These are phyloP conservation scores for Agrochola lota DNA, from an alignment of 2,888 invertebrate species.

Conservation along the genomic window DNA sequence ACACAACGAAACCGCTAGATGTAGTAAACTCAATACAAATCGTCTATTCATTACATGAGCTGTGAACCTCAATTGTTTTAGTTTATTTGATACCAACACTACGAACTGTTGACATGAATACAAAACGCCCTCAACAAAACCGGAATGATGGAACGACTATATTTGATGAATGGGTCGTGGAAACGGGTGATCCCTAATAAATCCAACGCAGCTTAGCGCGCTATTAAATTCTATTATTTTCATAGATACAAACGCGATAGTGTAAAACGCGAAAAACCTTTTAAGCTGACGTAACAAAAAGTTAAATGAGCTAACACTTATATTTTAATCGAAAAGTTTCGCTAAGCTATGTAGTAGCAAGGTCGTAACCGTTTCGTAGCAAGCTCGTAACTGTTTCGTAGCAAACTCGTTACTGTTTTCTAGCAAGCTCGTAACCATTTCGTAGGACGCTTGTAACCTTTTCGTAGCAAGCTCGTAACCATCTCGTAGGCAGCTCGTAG, in stretches of 20 bases:
- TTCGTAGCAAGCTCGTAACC: not conserved
- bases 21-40: constrained; percentile 22
- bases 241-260: constrained; percentile 10
- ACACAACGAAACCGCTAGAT: not conserved
- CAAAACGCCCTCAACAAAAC: constrained; percentile 43
- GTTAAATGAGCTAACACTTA: not conserved
- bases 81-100: constrained; percentile 49
- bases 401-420: not conserved
- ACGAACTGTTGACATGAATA: constrained; percentile 38
- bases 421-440: not conserved
- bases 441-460: not conserved
- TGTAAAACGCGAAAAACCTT: not conserved
- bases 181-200: constrained; percentile 27
- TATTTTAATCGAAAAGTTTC: not conserved
- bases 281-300: not conserved
- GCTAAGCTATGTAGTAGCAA: not conserved
- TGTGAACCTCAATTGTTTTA: constrained; percentile 40
- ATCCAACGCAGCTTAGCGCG: constrained; percentile 48
- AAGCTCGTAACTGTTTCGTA: not conserved
- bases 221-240: constrained; percentile 22
- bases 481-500: not conserved
- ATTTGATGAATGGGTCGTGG: constrained; percentile 35
- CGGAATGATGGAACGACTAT: constrained; percentile 51
- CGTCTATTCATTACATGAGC: constrained; percentile 29
- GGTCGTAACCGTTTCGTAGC: not conserved